phyloP scores from a whole-genome alignment of 2,888 invertebrate genomes.

The Patella pellucida region DNA sequence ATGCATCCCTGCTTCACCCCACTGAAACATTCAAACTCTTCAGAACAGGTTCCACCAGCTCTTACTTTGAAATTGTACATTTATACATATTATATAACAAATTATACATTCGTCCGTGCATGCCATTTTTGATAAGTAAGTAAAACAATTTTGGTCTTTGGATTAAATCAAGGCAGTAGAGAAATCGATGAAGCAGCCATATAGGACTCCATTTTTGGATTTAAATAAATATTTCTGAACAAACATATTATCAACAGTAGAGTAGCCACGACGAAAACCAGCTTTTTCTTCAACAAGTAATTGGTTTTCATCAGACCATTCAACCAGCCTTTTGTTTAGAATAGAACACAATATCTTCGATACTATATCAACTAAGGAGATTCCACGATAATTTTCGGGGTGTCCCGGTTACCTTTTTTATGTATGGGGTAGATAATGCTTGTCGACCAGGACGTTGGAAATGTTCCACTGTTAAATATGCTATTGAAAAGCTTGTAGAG shows the following conservation, averaged over 20 bases:
- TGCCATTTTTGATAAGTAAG: constrained; percentile 15
- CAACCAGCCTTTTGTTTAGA: constrained; percentile 13
- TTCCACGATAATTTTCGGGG: constrained; percentile 18
- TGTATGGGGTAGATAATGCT: constrained; percentile 20
- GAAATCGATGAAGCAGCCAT: constrained; percentile 22
- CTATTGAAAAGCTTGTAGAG: constrained; percentile 8
- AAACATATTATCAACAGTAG: constrained; percentile 20
- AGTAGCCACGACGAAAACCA: constrained; percentile 23
- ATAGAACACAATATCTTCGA: constrained; percentile 16
- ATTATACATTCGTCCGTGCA: constrained; percentile 8
- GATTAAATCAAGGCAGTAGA: constrained; percentile 22
- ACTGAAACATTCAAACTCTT: neutral
- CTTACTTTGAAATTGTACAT: neutral
- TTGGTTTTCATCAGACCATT: constrained; percentile 18
- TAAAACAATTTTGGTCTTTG: constrained; percentile 14
- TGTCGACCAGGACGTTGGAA: constrained; percentile 12
- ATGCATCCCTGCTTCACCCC: neutral
- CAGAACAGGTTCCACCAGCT: neutral
- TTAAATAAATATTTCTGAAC: constrained; percentile 14
- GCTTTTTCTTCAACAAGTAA: constrained; percentile 21
- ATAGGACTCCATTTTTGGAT: constrained; percentile 14
- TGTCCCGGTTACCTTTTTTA: constrained; percentile 18
- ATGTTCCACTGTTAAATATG: constrained; percentile 17
- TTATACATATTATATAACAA: neutral
- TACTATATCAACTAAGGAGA: constrained; percentile 20